Percentiles rank a stretch among this genome's conserved stretches.
Conservation (phyloP, 2,113 vertebrate species). For the Heloderma charlesbogerti region DNA sequence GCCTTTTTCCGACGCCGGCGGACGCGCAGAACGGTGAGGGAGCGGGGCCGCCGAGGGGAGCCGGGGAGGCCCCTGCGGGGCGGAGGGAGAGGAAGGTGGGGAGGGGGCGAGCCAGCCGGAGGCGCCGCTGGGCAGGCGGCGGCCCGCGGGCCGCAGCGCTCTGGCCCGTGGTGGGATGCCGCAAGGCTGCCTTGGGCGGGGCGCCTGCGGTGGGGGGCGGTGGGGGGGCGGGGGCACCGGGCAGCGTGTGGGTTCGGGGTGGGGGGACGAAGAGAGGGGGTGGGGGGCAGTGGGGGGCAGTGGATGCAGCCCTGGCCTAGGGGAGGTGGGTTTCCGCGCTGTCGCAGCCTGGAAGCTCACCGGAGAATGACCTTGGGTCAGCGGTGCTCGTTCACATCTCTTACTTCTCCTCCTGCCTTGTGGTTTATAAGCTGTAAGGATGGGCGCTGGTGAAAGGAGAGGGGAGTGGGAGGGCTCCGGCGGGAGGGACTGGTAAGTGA, state of each 20-base stretch:
- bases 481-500: not conserved
- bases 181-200: not conserved
- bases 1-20: conserved; percentile 70
- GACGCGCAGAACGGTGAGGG: conserved; percentile 76
- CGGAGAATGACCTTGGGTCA: too few relatives aligned
- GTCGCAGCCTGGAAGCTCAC: fast-evolving
- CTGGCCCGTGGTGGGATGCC: not conserved
- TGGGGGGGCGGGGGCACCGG: not conserved
- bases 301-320: not conserved
- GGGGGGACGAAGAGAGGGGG: not conserved
- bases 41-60: conserved; percentile 11
- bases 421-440: not conserved
- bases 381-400: not conserved
- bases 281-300: not conserved
- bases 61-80: not conserved
- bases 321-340: not conserved
- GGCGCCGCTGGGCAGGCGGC: not conserved
- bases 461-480: not conserved
- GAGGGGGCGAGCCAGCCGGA: not conserved
- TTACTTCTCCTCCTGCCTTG: not conserved
- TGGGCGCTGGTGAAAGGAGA: not conserved
- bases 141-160: not conserved
- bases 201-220: too few relatives aligned
- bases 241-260: not conserved
- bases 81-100: not conserved